Base-by-base conservation (phyloP, 2,113 vertebrate species). In the Chaetorhynchus papuensis region DNA sequence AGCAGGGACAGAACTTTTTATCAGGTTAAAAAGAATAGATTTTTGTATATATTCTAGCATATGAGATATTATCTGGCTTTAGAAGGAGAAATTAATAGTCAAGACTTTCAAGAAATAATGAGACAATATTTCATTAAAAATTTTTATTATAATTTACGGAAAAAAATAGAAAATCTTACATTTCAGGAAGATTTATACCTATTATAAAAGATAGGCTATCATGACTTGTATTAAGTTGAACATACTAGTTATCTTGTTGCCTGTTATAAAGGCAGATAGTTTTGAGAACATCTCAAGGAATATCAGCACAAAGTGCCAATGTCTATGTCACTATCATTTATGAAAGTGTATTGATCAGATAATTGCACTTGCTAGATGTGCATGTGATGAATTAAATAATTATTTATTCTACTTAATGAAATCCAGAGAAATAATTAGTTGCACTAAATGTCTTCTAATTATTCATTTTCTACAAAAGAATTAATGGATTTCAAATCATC, bases 61-160 rank as follows among this genome's bases (percentile, higher is more conserved):
- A 64, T 3, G 1, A 93, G 93, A 70, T 56, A 33, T 68, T 81
- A 3, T 64, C 52, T 83, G 65, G 9, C 18, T 83, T 94, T 78
- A 54, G 44, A 91, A 78, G 13, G 28, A 83, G 11, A 94, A 96
- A 77, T 85, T 91, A 89, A 77, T 45, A 52, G 30, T 21, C 28
- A 72, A 72, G 42, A 35, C n/a, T 84, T 91, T 80, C 75, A 92
- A 86, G n/a, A 81, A 92, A 63, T 94, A 96, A 90, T 72, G 60
- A 93, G 39, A 65, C 6, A 41, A 19, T 63, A 94, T 94, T 95
- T 94, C 42, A 94, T 39, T 88, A 39, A 70, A 61, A 24, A 53
- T 2, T 18, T 92, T 85, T 77, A 53, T 79, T 83, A 37, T 26
- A 89, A 78, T 78, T 81, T 53, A 45, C 31, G 53, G 35, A 6